These are phyloP conservation scores for Engystomops pustulosus DNA, from an alignment of 2,113 vertebrate genomes.

Conservation along the genomic window DNA sequence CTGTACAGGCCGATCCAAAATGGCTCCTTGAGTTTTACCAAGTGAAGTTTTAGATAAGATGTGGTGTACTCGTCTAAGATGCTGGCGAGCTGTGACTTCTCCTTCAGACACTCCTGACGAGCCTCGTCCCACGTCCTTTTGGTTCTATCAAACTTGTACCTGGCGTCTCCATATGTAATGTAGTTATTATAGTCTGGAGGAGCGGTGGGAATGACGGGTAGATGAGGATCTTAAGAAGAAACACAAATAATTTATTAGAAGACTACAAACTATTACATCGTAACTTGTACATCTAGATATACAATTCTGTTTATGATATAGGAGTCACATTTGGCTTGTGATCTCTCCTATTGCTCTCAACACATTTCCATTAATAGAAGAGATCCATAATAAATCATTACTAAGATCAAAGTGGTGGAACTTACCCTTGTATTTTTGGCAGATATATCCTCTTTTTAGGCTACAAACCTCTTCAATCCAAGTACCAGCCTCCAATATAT, in stretches of 20 bases:
- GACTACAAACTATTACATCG: neutral
- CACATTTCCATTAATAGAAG: too few relatives aligned
- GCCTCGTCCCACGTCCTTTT: constrained; percentile 93
- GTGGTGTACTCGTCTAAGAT: constrained; percentile 80
- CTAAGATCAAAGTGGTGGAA: too few relatives aligned
- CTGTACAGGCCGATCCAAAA: constrained; percentile 95
- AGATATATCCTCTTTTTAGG: constrained; percentile 80
- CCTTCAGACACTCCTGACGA: constrained; percentile 76
- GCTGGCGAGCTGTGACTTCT: constrained; percentile 82
- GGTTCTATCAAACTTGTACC: constrained; percentile 78
- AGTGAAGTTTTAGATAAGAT: constrained; percentile 75
- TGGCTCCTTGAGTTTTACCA: constrained; percentile 74
- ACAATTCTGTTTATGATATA: too few relatives aligned
- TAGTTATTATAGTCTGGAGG: constrained; percentile 65
- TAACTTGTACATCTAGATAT: too few relatives aligned
- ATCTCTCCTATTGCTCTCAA: too few relatives aligned
- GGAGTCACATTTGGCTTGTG: too few relatives aligned
- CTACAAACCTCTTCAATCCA: constrained; percentile 88
- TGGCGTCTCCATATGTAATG: constrained; percentile 79
- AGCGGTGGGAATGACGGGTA: constrained; percentile 72
- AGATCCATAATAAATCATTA: too few relatives aligned
- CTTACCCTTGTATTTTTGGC: constrained; percentile 82
- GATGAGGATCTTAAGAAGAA: constrained; percentile 76
- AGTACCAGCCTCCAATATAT: constrained; percentile 70
- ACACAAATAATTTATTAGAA: neutral